A percentile compares a stretch with the other conserved stretches of the same genome.
Evolutionary conservation across 2,888 invertebrate species (phyloP).

Genomic region (Dolichomitus sp.): DNA sequence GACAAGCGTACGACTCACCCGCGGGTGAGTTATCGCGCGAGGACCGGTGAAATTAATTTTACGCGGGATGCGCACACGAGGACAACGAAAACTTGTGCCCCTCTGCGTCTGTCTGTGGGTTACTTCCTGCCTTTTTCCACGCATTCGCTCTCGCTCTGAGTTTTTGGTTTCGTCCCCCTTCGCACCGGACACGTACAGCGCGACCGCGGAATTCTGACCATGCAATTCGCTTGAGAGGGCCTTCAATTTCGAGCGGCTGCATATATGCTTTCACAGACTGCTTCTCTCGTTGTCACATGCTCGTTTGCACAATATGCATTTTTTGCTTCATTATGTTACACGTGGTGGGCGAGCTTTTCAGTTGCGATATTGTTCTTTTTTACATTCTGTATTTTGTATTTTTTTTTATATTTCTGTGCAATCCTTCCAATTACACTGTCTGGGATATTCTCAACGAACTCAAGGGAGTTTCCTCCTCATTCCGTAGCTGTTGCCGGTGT

Average conservation of each 20-base stretch:
- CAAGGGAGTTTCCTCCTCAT: constrained; percentile 13
- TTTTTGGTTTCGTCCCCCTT: constrained; percentile 1
- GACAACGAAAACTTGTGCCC: constrained; percentile 54
- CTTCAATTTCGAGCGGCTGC: constrained; percentile 19
- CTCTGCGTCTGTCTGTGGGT: constrained; percentile 40
- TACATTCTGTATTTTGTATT: neutral
- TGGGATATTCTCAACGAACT: constrained; percentile 26
- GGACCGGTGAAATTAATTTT: constrained; percentile 77
- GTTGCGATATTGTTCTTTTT: neutral
- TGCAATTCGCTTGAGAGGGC: constrained; percentile 56
- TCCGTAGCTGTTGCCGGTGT: constrained; percentile 14
- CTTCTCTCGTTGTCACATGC: constrained; percentile 13
- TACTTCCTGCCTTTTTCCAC: constrained; percentile 48
- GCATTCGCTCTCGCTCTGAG: neutral
- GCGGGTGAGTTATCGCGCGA: constrained; percentile 77
- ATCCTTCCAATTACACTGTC: constrained; percentile 51
- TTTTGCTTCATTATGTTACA: neutral
- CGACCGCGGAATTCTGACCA: constrained; percentile 53
- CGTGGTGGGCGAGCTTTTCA: neutral
- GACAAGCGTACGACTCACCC: constrained; percentile 52
- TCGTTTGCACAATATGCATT: constrained; percentile 30
- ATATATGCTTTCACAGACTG: neutral
- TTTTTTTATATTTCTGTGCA: constrained; percentile 3
- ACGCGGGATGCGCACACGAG: constrained; percentile 38
- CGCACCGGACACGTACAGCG: constrained; percentile 26